These are phyloP conservation scores for Grammomys dolichurus DNA, from an alignment of 2,113 vertebrate species.

Conservation along the genomic window DNA sequence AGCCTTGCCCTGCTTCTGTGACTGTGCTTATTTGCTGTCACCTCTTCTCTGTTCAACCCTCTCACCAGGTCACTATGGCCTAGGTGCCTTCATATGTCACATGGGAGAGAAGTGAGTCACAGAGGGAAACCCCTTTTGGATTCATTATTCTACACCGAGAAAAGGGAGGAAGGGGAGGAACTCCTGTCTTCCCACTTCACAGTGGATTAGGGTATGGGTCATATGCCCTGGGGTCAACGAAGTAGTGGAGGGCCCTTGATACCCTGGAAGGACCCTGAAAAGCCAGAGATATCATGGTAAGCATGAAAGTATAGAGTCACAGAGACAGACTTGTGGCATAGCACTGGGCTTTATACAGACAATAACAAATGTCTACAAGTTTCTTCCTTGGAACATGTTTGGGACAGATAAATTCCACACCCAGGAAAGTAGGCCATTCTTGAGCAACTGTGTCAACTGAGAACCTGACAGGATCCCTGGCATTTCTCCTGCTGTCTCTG, in stretches of 20 bases:
- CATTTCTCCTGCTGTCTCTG: neutral
- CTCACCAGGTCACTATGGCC: neutral
- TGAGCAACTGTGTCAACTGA: rapidly evolving
- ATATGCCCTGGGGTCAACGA: neutral
- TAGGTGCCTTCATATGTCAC: neutral
- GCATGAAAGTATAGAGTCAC: rapidly evolving
- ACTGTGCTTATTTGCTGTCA: neutral
- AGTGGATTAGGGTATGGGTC: rapidly evolving
- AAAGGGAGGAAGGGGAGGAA: no score
- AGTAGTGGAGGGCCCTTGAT: neutral
- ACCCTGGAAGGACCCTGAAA: neutral
- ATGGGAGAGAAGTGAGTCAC: neutral
- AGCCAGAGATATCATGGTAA: no score
- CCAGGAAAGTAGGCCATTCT: neutral
- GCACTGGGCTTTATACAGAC: neutral
- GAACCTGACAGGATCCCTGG: neutral
- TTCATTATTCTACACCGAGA: neutral
- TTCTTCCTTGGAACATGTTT: neutral
- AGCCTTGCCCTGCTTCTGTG: rapidly evolving
- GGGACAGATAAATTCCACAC: neutral
- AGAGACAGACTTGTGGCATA: rapidly evolving
- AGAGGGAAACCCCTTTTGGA: neutral
- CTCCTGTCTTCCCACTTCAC: neutral
- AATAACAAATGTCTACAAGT: rapidly evolving
- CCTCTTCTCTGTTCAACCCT: neutral